Evolutionary conservation across 2,113 vertebrate species (phyloP).

Genomic region (Chauna torquata): DNA sequence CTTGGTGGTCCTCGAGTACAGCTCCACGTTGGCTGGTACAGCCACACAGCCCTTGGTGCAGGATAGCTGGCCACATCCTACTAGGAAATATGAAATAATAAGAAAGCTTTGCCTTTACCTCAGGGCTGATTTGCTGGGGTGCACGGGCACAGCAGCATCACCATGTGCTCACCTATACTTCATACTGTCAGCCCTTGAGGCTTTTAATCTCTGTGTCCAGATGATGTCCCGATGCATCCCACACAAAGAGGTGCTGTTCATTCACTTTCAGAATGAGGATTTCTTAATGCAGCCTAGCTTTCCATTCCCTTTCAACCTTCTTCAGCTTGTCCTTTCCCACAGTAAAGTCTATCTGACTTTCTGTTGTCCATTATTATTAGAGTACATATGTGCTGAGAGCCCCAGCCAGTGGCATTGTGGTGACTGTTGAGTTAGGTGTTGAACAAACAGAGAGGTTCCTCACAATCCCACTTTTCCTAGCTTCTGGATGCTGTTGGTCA

Average conservation of each 20-base stretch:
- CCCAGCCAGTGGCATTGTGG: neutral
- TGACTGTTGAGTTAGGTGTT: neutral
- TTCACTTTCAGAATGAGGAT: neutral
- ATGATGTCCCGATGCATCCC: neutral
- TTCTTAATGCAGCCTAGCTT: neutral
- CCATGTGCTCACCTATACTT: neutral
- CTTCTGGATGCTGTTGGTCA: neutral
- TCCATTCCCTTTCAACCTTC: neutral
- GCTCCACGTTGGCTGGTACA: neutral
- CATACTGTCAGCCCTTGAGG: neutral
- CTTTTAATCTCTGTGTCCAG: neutral
- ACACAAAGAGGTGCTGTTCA: neutral
- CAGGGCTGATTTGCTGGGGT: neutral
- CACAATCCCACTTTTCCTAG: rapidly evolving
- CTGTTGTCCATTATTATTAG: neutral
- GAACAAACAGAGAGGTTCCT: neutral
- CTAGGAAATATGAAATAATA: neutral
- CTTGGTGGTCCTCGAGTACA: neutral
- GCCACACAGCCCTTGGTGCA: neutral
- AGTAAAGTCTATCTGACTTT: neutral
- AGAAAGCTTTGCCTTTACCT: neutral
- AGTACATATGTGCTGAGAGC: neutral
- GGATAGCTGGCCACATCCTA: neutral
- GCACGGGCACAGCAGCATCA: neutral
- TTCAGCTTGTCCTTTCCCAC: neutral